phyloP scores from a whole-genome alignment of 2,113 vertebrate genomes.

The Misgurnus mizolepis region DNA sequence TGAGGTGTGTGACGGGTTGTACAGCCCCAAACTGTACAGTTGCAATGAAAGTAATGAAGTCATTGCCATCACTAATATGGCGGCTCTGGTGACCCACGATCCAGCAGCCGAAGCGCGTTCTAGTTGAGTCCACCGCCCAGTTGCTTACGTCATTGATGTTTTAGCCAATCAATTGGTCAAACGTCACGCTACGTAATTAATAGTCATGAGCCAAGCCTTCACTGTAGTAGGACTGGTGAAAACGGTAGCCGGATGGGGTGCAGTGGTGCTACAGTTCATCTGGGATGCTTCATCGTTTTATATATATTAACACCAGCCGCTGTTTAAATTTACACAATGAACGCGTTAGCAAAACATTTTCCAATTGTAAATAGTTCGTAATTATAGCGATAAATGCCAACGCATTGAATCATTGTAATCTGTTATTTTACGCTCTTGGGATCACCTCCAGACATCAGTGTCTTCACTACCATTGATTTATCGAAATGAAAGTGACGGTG shows the following conservation, averaged over 20 bases:
- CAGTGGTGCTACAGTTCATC: neutral
- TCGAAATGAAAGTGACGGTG: slow-evolving; percentile 4
- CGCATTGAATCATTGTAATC: neutral
- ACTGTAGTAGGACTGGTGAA: neutral
- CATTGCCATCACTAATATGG: too few relatives aligned
- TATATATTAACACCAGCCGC: neutral
- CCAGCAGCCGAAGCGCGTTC: too few relatives aligned
- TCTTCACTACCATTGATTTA: neutral
- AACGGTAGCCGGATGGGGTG: neutral
- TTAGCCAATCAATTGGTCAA: neutral
- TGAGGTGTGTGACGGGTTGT: too few relatives aligned
- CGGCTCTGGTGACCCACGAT: too few relatives aligned
- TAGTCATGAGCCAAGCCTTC: neutral
- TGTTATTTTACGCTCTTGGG: neutral
- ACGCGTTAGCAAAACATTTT: neutral
- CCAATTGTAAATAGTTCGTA: neutral
- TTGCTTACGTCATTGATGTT: too few relatives aligned
- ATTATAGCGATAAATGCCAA: neutral
- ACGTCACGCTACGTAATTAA: neutral
- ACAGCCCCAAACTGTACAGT: too few relatives aligned
- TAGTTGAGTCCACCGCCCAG: too few relatives aligned
- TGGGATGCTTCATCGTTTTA: neutral
- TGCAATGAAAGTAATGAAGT: too few relatives aligned
- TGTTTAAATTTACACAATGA: neutral
- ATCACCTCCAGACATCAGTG: neutral